Percentiles rank a stretch among this genome's conserved stretches.
Conservation (phyloP, 2,113 vertebrate species). For the Ictidomys tridecemlineatus region DNA sequence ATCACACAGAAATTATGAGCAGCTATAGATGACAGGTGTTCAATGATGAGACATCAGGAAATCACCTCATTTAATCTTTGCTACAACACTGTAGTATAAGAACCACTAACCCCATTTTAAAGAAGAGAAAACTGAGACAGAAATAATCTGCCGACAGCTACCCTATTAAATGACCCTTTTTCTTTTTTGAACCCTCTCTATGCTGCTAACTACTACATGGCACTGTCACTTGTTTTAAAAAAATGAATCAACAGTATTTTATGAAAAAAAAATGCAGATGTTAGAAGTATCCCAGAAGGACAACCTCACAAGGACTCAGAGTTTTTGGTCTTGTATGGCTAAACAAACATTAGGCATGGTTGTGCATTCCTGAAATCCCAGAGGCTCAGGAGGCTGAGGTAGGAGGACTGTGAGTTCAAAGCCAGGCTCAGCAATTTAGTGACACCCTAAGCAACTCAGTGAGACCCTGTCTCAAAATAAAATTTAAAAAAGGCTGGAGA, state of each 20-base stretch:
- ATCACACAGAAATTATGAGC: background rate
- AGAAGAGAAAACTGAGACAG: background rate
- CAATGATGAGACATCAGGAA: background rate
- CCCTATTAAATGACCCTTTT: background rate
- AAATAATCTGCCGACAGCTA: background rate
- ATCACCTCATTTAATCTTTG: constrained; percentile 3
- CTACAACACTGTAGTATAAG: background rate
- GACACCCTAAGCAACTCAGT: no score
- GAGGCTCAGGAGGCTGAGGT: no score
- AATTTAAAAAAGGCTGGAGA: no score
- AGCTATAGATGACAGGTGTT: background rate
- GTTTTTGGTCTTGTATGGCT: background rate
- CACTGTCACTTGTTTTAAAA: background rate
- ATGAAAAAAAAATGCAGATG: background rate
- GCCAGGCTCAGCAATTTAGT: no score
- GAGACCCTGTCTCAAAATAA: no score
- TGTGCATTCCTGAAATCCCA: no score
- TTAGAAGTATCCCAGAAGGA: background rate
- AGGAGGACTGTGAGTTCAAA: no score
- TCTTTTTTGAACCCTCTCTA: background rate
- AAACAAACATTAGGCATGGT: background rate
- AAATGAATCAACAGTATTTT: background rate
- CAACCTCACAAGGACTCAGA: background rate
- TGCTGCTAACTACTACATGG: background rate
- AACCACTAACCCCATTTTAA: background rate